Conservation (phyloP, 1,140 invertebrate genomes). For the Zelostemma sp. region DNA sequence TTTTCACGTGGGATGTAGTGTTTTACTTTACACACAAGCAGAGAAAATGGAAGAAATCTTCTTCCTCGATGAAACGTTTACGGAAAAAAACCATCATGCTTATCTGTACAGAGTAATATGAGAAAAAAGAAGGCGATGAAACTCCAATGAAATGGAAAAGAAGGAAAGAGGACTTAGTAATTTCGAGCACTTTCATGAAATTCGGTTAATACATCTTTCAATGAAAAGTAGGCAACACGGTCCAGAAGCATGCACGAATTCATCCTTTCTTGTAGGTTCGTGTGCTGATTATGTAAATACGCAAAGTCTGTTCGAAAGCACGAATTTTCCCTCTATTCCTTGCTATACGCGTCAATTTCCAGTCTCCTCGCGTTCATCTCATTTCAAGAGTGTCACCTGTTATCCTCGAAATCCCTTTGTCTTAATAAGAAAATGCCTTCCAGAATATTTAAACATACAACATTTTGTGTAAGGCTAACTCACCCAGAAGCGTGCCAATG, state of each 20-base stretch:
- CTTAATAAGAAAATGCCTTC: not conserved
- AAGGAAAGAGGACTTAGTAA: no score
- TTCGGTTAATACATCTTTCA: constrained; percentile 42
- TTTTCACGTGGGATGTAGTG: no score
- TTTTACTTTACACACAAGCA: no score
- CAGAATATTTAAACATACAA: not conserved
- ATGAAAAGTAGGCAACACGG: constrained; percentile 3
- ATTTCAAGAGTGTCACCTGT: constrained; percentile 9
- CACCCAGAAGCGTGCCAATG: constrained; percentile 83
- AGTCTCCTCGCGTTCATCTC: constrained; percentile 11
- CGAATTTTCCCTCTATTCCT: constrained; percentile 21
- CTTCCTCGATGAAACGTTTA: no score
- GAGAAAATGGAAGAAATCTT: no score
- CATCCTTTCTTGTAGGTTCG: constrained; percentile 33
- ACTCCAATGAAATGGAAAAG: no score
- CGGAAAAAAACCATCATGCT: no score
- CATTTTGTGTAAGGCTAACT: constrained; percentile 32
- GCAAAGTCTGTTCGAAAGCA: constrained; percentile 42
- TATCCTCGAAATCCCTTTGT: not conserved
- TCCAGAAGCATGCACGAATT: constrained; percentile 26
- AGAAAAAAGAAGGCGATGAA: no score
- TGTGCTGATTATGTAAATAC: constrained; percentile 45
- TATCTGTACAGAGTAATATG: no score
- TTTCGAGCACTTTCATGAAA: constrained; percentile 14
- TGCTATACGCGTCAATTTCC: constrained; percentile 38